phyloP scores from a whole-genome alignment of 2,113 vertebrate genomes.

The Collichthys lucidus region DNA sequence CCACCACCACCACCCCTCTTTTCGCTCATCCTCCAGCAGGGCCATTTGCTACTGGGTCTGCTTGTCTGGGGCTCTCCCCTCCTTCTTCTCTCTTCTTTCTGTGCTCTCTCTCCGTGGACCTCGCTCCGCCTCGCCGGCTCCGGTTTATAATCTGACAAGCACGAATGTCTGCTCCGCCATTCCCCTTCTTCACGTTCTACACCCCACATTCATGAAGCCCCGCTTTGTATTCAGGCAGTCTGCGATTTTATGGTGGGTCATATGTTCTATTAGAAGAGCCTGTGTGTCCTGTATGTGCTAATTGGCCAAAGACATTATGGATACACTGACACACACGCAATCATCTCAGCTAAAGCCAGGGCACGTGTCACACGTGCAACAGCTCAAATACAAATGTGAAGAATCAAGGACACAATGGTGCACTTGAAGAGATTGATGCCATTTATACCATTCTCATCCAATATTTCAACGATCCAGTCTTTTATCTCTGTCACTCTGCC shows the following conservation, averaged over 20 bases:
- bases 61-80: slow-evolving; percentile 75
- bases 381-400: slow-evolving; percentile 16
- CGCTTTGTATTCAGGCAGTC: slow-evolving; percentile 12
- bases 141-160: slow-evolving; percentile 64
- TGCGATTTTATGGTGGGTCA: not conserved
- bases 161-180: slow-evolving; percentile 51
- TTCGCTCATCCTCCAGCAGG: slow-evolving; percentile 57
- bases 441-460: slow-evolving; percentile 17
- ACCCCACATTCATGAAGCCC: slow-evolving; percentile 34
- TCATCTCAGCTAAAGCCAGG: not conserved
- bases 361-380: slow-evolving; percentile 9
- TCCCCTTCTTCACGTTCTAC: slow-evolving; percentile 31
- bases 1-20: slow-evolving; percentile 37
- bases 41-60: slow-evolving; percentile 66
- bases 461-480: slow-evolving; percentile 31
- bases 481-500: slow-evolving; percentile 29
- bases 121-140: slow-evolving; percentile 42
- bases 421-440: slow-evolving; percentile 44
- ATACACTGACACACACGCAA: too few species aligned
- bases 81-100: slow-evolving; percentile 24
- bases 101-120: slow-evolving; percentile 58
- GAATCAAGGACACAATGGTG: slow-evolving; percentile 36
- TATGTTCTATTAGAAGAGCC: not conserved
- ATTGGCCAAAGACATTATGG: not conserved
- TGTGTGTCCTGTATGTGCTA: not conserved